Conservation (phyloP, 2,113 vertebrate genomes). For the Syrmaticus mikado region DNA sequence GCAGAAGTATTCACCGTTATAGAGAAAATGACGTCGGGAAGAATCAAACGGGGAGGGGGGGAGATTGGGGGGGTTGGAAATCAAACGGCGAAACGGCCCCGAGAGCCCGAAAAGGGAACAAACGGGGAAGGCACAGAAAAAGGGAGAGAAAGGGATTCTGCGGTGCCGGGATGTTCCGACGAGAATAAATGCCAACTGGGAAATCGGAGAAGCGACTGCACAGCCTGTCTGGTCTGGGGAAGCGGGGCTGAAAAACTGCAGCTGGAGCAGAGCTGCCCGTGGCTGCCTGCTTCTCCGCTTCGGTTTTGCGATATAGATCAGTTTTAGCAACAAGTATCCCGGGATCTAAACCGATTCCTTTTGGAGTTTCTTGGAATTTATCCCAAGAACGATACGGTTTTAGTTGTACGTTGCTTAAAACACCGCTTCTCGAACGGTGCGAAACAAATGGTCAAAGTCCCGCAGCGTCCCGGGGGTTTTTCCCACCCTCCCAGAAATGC, state of each 20-base stretch:
- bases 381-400: constrained; percentile 73
- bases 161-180: neutral
- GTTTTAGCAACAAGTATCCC: constrained; percentile 75
- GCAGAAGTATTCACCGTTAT: neutral
- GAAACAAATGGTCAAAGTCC: constrained; percentile 75
- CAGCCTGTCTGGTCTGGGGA: neutral
- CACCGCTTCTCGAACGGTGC: constrained; percentile 74
- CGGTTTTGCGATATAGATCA: neutral
- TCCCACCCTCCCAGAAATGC: constrained; percentile 21
- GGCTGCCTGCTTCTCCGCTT: neutral
- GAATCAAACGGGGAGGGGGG: neutral
- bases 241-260: neutral
- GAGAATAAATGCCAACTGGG: neutral
- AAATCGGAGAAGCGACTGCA: neutral
- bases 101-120: neutral
- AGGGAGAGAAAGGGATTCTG: neutral
- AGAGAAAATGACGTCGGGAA: neutral
- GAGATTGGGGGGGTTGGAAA: too few relatives aligned
- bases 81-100: neutral
- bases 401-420: constrained; percentile 78
- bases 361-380: constrained; percentile 67
- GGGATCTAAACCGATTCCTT: constrained; percentile 69
- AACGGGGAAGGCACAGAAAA: neutral
- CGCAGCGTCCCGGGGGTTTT: constrained; percentile 38
- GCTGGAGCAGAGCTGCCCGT: neutral